Conservation (phyloP, 1,140 invertebrate genomes). For the Trachelipus rathkii region DNA sequence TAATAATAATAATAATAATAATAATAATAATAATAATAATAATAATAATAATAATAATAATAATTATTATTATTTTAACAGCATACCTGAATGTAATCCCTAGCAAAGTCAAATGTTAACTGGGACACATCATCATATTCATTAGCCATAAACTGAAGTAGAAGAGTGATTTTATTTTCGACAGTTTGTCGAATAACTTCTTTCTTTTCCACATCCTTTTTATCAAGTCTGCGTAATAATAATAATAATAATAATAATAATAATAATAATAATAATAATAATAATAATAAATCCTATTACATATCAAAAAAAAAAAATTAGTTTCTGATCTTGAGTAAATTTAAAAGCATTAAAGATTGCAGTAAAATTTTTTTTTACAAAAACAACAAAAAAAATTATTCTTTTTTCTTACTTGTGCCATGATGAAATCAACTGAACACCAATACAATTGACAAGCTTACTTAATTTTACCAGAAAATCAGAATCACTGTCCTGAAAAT, state of each 20-base stretch:
- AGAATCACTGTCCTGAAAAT: constrained; percentile 53
- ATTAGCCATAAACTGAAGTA: constrained; percentile 56
- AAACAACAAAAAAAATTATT: too few species aligned
- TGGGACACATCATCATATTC: constrained; percentile 59
- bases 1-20: too few species aligned
- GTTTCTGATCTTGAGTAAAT: too few species aligned
- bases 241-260: background rate
- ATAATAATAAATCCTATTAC: too few species aligned
- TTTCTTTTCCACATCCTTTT: constrained; percentile 48
- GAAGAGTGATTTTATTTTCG: constrained; percentile 54
- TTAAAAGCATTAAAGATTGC: too few species aligned
- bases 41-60: too few species aligned
- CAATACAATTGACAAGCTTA: constrained; percentile 57
- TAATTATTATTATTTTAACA: too few species aligned
- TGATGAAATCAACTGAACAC: constrained; percentile 51
- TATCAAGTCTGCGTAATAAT: constrained; percentile 30
- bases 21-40: too few species aligned
- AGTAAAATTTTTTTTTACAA: too few species aligned
- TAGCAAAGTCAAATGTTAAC: constrained; percentile 55
- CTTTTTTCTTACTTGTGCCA: constrained; percentile 53
- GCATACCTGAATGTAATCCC: constrained; percentile 56
- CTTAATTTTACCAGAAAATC: constrained; percentile 57
- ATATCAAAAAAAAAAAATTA: background rate
- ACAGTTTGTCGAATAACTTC: constrained; percentile 51
- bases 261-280: background rate